Percentiles rank a stretch among this genome's conserved stretches.
Evolutionary conservation across 2,797 vertebrate genomes (phyloP).

Genomic region (Squalus acanthias): DNA sequence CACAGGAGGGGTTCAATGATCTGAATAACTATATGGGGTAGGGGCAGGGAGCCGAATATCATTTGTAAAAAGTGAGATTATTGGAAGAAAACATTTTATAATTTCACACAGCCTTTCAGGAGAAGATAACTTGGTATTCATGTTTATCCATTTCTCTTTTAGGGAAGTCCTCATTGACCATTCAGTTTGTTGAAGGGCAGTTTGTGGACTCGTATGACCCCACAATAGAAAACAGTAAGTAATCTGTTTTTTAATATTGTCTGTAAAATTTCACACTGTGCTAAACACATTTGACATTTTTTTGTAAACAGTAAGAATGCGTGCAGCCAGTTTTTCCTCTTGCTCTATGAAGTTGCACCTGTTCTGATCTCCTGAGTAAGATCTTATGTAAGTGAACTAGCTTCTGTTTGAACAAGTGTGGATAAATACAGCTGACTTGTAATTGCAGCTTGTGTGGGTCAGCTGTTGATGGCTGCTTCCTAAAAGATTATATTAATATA

Average conservation of each 20-base stretch:
- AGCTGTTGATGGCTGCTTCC: neutral
- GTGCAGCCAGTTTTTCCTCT: neutral
- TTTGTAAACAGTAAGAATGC: neutral
- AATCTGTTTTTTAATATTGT: conserved; percentile 39
- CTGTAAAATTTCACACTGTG: conserved; percentile 4
- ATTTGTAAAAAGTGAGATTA: neutral
- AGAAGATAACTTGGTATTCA: neutral
- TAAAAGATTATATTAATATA: neutral
- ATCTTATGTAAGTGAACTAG: neutral
- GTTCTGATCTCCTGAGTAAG: neutral
- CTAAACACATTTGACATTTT: neutral
- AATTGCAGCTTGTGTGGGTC: neutral
- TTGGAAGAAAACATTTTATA: neutral
- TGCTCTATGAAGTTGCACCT: neutral
- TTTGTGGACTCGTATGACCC: conserved; percentile 98
- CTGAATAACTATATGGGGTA: neutral
- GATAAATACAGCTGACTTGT: neutral
- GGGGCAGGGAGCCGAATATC: neutral
- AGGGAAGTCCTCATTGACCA: conserved; percentile 98
- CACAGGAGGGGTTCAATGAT: too few relatives aligned
- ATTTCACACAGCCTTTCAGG: neutral
- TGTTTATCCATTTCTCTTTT: conserved; percentile 40
- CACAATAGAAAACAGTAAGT: conserved; percentile 99
- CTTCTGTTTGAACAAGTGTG: conserved; percentile 13
- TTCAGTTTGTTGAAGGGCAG: conserved; percentile 98